phyloP scores from a whole-genome alignment of 2,797 vertebrate species.

The Clarias pachynema region DNA sequence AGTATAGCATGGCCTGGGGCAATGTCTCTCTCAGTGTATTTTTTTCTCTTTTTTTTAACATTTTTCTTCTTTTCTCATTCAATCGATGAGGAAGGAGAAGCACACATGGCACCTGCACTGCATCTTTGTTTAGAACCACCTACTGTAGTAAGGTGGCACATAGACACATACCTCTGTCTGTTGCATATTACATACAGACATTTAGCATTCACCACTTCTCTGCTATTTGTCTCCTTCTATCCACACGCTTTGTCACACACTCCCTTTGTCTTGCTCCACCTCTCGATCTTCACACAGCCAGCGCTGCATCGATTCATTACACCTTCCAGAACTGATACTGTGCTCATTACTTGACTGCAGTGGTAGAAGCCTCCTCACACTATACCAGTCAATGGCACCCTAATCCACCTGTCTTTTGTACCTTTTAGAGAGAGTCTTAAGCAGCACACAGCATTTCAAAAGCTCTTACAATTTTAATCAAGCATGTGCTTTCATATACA shows the following conservation, averaged over 20 bases:
- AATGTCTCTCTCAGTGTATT: conserved; percentile 4
- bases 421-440: background rate
- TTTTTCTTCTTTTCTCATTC: background rate
- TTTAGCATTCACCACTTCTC: conserved; percentile 20
- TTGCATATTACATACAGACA: conserved; percentile 9
- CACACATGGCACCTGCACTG: conserved; percentile 61
- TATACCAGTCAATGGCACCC: background rate
- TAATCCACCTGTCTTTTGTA: background rate
- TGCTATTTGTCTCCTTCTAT: conserved; percentile 3
- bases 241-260: background rate
- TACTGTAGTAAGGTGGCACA: conserved; percentile 71
- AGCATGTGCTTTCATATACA: background rate
- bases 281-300: conserved; percentile 6
- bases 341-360: conserved; percentile 44
- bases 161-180: background rate
- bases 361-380: conserved; percentile 13
- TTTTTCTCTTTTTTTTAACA: background rate
- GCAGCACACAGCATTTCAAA: background rate
- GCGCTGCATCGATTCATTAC: conserved; percentile 47
- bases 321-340: conserved; percentile 28
- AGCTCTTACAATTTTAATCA: conserved; percentile 11
- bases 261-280: conserved; percentile 23
- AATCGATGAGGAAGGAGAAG: conserved; percentile 45
- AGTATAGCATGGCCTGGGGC: conserved; percentile 34
- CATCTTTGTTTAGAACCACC: conserved; percentile 64